Evolutionary conservation across 2,888 invertebrate genomes (phyloP).

Genomic region (Agrochola litura): DNA sequence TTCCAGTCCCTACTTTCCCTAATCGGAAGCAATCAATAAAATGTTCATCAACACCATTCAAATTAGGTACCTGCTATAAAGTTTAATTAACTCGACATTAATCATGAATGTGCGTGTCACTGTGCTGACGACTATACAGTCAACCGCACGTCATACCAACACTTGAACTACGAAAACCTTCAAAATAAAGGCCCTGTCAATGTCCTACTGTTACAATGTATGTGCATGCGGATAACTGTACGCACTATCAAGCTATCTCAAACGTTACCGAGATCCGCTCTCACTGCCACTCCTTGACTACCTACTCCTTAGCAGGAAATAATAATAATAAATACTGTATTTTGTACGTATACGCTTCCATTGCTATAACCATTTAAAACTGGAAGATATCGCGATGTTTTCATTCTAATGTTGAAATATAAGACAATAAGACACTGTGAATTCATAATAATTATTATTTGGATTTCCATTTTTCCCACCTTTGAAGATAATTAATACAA

Average conservation of each 20-base stretch:
- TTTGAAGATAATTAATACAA: conserved; percentile 5
- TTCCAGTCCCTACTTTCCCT: conserved; percentile 34
- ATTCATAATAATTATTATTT: conserved; percentile 33
- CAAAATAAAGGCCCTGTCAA: neutral
- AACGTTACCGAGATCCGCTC: conserved; percentile 61
- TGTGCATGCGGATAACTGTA: conserved; percentile 20
- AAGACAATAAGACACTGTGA: conserved; percentile 17
- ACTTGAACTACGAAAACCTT: neutral
- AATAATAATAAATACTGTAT: conserved; percentile 35
- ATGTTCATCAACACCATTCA: conserved; percentile 29
- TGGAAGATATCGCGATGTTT: conserved; percentile 17
- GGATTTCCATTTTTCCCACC: conserved; percentile 14
- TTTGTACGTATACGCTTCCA: conserved; percentile 10
- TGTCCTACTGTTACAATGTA: neutral
- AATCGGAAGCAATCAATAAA: conserved; percentile 56
- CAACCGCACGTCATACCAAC: neutral
- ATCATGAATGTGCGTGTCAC: neutral
- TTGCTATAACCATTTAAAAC: conserved; percentile 16
- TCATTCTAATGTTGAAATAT: conserved; percentile 16
- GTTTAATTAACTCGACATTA: conserved; percentile 37
- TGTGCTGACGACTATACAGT: neutral
- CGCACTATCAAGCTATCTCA: conserved; percentile 36
- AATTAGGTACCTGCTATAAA: conserved; percentile 33
- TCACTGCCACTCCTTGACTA: conserved; percentile 54
- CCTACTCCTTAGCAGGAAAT: conserved; percentile 26